Evolutionary conservation across 1,140 invertebrate genomes (phyloP).

Genomic region (Diorhabda elongata): DNA sequence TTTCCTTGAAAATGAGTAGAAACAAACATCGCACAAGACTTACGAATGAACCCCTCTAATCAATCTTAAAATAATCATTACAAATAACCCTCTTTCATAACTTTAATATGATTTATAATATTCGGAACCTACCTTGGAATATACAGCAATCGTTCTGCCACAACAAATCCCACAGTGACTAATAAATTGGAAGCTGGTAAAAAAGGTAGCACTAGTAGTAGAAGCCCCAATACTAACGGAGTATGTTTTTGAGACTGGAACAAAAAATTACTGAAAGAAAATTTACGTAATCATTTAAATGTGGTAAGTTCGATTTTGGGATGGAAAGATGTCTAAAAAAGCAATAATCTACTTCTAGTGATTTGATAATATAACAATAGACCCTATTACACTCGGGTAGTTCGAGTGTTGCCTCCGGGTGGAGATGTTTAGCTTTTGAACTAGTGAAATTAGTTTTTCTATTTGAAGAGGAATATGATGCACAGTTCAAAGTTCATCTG

Average conservation of each 20-base stretch:
- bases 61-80: too few relatives aligned
- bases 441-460: too few relatives aligned
- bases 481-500: too few relatives aligned
- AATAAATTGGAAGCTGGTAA: constrained; percentile 83
- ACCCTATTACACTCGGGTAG: neutral
- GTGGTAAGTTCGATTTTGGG: neutral
- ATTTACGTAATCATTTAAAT: neutral
- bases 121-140: constrained; percentile 68
- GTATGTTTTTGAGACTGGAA: constrained; percentile 60
- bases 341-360: too few relatives aligned
- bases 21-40: too few relatives aligned
- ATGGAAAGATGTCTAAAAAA: neutral
- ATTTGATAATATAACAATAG: too few relatives aligned
- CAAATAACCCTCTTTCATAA: too few relatives aligned
- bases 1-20: too few relatives aligned
- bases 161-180: constrained; percentile 85
- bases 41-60: too few relatives aligned
- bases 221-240: constrained; percentile 58
- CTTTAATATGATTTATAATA: too few relatives aligned
- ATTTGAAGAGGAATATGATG: too few relatives aligned
- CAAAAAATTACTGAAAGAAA: constrained; percentile 5
- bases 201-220: constrained; percentile 73
- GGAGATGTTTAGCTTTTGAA: neutral
- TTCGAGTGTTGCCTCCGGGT: neutral
- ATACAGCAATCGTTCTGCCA: constrained; percentile 87